These are phyloP conservation scores for Erythrocercus mccallii DNA, from an alignment of 2,113 vertebrate genomes.

Conservation along the genomic window DNA sequence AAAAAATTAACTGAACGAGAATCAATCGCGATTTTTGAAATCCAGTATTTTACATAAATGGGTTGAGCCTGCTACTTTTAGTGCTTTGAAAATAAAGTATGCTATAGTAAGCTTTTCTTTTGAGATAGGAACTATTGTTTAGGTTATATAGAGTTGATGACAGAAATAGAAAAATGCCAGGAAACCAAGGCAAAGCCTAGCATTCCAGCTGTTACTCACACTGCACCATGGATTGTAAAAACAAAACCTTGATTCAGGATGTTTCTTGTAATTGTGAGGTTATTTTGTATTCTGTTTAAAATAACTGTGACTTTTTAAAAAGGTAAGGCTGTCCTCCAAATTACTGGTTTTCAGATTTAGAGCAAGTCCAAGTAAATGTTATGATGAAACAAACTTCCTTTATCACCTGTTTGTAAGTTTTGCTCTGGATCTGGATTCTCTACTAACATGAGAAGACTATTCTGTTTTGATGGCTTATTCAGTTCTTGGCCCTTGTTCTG, in stretches of 20 bases:
- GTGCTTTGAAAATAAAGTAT: not conserved
- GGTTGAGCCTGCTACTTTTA: not conserved
- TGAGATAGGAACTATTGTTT: conserved; percentile 4
- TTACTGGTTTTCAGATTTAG: not conserved
- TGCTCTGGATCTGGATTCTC: not conserved
- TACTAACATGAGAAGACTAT: not conserved
- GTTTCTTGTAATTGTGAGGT: not conserved
- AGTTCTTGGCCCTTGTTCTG: not conserved
- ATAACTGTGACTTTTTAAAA: not conserved
- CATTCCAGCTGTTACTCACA: not conserved
- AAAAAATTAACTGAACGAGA: not conserved
- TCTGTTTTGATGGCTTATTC: not conserved
- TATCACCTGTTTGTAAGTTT: not conserved
- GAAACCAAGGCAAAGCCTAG: not conserved
- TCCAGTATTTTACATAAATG: not conserved
- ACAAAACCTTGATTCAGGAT: not conserved
- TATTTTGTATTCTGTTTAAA: not conserved
- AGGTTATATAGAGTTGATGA: not conserved
- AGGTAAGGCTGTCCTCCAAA: not conserved
- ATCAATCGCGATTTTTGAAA: not conserved
- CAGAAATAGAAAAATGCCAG: conserved; percentile 38
- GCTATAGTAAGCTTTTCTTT: not conserved
- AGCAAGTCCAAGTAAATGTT: not conserved
- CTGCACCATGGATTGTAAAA: not conserved
- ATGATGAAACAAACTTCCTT: not conserved